Base-by-base conservation (phyloP, 1,140 invertebrate species). In the Eumaeus atala region DNA sequence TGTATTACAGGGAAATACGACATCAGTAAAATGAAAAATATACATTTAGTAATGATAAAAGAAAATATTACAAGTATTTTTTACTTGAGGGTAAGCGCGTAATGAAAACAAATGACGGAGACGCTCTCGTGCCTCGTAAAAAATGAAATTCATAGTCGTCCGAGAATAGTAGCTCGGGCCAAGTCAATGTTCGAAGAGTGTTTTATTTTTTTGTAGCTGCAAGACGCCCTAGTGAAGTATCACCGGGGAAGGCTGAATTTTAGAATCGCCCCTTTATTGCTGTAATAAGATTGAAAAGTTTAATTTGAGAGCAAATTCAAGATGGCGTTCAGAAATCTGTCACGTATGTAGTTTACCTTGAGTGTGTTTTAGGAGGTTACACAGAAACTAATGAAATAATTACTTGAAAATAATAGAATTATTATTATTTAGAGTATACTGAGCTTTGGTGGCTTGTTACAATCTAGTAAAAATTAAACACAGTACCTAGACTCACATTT, bases 91-190 rank as follows among this genome's bases (percentile, higher is more conserved):
- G 73, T 66, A 61, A 56, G 56, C 53, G 36, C 47, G 56, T 84
- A 81, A 84, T 84, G 76, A 78, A 84, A 81, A 84, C 77, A 78
- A 80, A 84, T 77, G 80, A 78, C 78, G 74, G 48, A 42, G 55
- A 42, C 60, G 61, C 70, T 74, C 70, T 64, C 70, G 72, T 59
- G 64, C 50, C 65, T 54, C 70, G 72, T 84, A 79, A 80, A 81
- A 78, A 75, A 78, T 71, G 72, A 61, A 75, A 78, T 80, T 78
- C 67, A 78, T 72, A 62, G 60, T 37, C 40, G 40, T 14, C 40
- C 54, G 66, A 50, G 48, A 50, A 36, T 35, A 35, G 34, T 14
- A 35, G 48, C 28, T 4, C 28, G 48, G 17, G 9, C 40, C 14
- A 16, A 44, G 14, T 44, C 9, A 16, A 44, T 44, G 40, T 9